phyloP scores from a whole-genome alignment of 2,797 vertebrate species.

The Rhincodon typus region DNA sequence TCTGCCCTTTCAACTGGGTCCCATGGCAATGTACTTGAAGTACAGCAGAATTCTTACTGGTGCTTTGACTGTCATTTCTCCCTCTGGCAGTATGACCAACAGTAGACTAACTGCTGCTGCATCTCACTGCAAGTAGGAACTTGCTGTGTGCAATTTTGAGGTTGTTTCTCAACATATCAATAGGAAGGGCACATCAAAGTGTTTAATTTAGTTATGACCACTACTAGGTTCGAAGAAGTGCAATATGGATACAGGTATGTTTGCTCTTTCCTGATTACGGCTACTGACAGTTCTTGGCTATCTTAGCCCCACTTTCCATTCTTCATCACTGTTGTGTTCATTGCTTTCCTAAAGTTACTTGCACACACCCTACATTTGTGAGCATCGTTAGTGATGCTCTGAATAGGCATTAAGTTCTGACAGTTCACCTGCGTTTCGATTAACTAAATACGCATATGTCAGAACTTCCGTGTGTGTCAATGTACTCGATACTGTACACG shows the following conservation, averaged over 20 bases:
- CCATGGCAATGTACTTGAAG: neutral
- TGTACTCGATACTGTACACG: too few relatives aligned
- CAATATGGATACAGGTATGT: neutral
- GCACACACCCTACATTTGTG: neutral
- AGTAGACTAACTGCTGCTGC: neutral
- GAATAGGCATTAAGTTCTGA: neutral
- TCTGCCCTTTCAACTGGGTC: neutral
- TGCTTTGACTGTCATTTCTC: neutral
- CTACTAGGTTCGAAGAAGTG: neutral
- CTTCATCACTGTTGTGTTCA: neutral
- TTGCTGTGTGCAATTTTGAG: neutral
- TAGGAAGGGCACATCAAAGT: neutral
- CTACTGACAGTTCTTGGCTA: neutral
- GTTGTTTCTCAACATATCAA: neutral
- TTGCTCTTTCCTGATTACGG: neutral
- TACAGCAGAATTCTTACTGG: neutral
- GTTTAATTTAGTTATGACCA: neutral
- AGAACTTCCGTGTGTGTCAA: neutral
- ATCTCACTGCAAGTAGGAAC: neutral
- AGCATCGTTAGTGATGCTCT: neutral
- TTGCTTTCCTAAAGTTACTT: neutral
- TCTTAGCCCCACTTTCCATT: neutral
- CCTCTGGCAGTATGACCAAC: neutral
- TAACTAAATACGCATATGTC: neutral
- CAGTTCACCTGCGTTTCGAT: neutral